A percentile compares a stretch with the other conserved stretches of the same genome.
Conservation (phyloP, 2,888 invertebrate species). For the Trisateles emortualis region DNA sequence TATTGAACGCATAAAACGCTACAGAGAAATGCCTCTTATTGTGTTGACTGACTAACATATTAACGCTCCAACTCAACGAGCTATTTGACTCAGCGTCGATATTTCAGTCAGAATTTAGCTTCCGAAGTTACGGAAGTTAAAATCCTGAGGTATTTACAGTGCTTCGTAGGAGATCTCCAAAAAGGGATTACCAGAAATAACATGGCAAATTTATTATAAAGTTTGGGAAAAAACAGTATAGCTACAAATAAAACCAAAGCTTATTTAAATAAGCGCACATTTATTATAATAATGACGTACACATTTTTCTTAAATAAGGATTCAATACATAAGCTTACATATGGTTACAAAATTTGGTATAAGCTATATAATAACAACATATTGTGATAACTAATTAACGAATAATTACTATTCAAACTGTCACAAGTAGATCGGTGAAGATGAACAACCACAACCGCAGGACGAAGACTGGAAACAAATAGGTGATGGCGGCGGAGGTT, state of each 20-base stretch:
- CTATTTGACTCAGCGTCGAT: too few species aligned
- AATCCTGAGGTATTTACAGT: too few species aligned
- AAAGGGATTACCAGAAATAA: too few species aligned
- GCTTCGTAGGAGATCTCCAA: too few species aligned
- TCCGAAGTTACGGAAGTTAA: too few species aligned
- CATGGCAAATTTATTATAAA: too few species aligned
- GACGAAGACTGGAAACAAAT: slow-evolving; percentile 57
- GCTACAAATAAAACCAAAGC: background rate
- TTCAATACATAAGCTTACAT: background rate
- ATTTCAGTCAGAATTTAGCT: too few species aligned
- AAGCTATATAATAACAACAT: slow-evolving; percentile 11
- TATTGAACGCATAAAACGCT: too few species aligned
- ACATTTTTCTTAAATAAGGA: background rate
- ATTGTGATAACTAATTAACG: slow-evolving; percentile 37
- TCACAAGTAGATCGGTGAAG: slow-evolving; percentile 56
- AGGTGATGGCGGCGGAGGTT: slow-evolving; percentile 61
- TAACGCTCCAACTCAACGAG: too few species aligned
- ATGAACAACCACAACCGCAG: slow-evolving; percentile 41
- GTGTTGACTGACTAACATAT: too few species aligned
- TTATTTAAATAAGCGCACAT: background rate
- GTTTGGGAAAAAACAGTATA: too few species aligned
- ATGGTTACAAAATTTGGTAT: slow-evolving; percentile 4
- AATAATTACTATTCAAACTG: slow-evolving; percentile 25
- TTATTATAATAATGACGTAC: background rate
- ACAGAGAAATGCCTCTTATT: too few species aligned